Percentiles rank a stretch among this genome's conserved stretches.
Evolutionary conservation across 1,140 invertebrate species (phyloP).

Genomic region (Leptinotarsa undecemlineata): DNA sequence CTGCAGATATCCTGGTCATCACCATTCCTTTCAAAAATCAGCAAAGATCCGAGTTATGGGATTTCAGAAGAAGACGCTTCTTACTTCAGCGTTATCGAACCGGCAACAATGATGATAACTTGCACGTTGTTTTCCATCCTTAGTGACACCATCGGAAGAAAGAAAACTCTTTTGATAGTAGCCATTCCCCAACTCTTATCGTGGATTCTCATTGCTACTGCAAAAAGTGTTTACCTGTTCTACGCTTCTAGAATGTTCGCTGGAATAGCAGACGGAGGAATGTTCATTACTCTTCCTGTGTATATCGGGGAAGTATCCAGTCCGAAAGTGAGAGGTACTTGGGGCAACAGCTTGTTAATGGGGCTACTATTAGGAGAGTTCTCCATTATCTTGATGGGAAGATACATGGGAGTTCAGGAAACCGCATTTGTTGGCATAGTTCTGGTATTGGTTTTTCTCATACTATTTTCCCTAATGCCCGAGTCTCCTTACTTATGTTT

Average conservation of each 20-base stretch:
- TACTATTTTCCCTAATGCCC: constrained; percentile 40
- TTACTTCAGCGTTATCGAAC: constrained; percentile 22
- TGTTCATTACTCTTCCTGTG: constrained; percentile 56
- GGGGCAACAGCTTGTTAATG: constrained; percentile 56
- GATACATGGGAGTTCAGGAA: constrained; percentile 27
- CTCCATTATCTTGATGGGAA: constrained; percentile 55
- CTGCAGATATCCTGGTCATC: constrained; percentile 28
- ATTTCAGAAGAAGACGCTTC: constrained; percentile 29
- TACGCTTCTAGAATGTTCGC: constrained; percentile 38
- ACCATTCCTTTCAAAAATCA: constrained; percentile 31
- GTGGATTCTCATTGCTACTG: constrained; percentile 34
- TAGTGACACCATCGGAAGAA: constrained; percentile 38
- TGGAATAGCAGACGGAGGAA: constrained; percentile 45
- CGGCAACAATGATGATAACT: constrained; percentile 19
- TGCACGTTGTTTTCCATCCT: constrained; percentile 32
- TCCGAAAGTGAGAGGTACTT: constrained; percentile 65
- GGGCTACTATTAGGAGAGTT: constrained; percentile 59
- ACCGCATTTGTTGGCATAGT: constrained; percentile 27
- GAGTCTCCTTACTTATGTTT: constrained; percentile 50
- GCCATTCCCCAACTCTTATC: constrained; percentile 34
- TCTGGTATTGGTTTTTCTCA: neutral
- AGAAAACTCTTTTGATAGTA: constrained; percentile 36
- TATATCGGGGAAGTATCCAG: constrained; percentile 69
- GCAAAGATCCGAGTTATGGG: constrained; percentile 29
- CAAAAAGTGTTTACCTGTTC: constrained; percentile 38